Evolutionary conservation across 2,888 invertebrate species (phyloP).

Genomic region (Aromia moschata): DNA sequence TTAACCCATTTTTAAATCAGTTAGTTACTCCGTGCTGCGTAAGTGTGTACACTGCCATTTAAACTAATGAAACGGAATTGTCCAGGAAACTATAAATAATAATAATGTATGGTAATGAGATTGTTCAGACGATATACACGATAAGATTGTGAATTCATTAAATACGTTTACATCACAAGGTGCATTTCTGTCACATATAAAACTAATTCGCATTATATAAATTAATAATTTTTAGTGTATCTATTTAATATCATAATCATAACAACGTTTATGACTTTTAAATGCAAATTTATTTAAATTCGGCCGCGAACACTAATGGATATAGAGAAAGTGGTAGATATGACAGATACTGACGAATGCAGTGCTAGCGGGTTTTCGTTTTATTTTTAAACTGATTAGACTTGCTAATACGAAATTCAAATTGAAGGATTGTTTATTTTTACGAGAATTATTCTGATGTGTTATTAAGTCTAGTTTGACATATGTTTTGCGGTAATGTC

Average conservation of each 20-base stretch:
- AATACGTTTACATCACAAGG: background rate
- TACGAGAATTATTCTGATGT: conserved; percentile 1
- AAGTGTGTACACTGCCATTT: background rate
- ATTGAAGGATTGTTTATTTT: background rate
- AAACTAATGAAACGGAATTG: background rate
- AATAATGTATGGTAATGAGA: conserved; percentile 10
- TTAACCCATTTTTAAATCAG: background rate
- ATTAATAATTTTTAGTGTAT: background rate
- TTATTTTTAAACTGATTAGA: background rate
- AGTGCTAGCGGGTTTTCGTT: background rate
- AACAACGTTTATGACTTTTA: background rate
- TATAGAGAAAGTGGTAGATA: conserved; percentile 1
- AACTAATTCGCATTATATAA: conserved; percentile 1
- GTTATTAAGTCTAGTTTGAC: background rate
- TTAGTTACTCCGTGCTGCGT: background rate
- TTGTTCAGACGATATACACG: conserved; percentile 1
- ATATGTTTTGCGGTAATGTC: background rate
- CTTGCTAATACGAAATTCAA: conserved; percentile 2
- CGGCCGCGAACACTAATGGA: background rate
- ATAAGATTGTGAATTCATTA: background rate
- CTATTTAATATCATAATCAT: background rate
- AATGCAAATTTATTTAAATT: conserved; percentile 9
- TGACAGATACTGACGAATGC: conserved; percentile 25
- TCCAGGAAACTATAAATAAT: conserved; percentile 7
- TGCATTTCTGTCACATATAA: background rate